phyloP scores from a whole-genome alignment of 2,797 vertebrate genomes.

The Anguilla pacifica region DNA sequence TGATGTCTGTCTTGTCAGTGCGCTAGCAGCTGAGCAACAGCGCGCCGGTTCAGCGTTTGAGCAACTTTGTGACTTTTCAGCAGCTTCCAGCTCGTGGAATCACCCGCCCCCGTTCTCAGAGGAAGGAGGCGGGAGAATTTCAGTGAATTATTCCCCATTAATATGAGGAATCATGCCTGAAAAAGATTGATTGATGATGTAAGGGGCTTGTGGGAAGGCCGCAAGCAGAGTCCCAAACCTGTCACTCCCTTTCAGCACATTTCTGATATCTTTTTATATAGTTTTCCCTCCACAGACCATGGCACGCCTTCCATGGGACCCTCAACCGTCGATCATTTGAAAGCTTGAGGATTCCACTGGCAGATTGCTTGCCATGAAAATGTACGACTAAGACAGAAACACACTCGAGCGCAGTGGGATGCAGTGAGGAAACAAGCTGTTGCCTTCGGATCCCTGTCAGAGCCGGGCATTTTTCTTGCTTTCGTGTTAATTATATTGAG shows the following conservation, averaged over 20 bases:
- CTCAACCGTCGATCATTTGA: constrained; percentile 56
- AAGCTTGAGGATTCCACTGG: constrained; percentile 57
- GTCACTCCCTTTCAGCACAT: constrained; percentile 55
- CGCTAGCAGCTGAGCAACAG: constrained; percentile 60
- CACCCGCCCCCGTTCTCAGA: constrained; percentile 31
- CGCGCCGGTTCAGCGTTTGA: constrained; percentile 55
- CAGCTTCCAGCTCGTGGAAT: constrained; percentile 41
- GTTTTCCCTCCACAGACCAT: constrained; percentile 43
- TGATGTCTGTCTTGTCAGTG: constrained; percentile 63
- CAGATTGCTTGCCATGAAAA: constrained; percentile 58
- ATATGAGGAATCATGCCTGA: constrained; percentile 28
- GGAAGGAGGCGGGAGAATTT: not conserved
- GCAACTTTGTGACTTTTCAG: constrained; percentile 37
- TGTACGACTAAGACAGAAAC: not conserved
- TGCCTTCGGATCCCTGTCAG: constrained; percentile 43
- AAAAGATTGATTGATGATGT: constrained; percentile 37
- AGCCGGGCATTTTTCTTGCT: constrained; percentile 37
- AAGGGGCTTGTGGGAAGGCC: constrained; percentile 49
- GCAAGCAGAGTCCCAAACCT: constrained; percentile 46
- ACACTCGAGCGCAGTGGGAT: not conserved
- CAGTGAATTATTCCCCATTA: constrained; percentile 23
- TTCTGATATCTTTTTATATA: constrained; percentile 51
- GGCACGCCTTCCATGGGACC: constrained; percentile 58
- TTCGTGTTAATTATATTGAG: constrained; percentile 54
- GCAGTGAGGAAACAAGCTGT: not conserved